Conservation (phyloP, 2,797 vertebrate genomes). For the Sebastes matsubarae region DNA sequence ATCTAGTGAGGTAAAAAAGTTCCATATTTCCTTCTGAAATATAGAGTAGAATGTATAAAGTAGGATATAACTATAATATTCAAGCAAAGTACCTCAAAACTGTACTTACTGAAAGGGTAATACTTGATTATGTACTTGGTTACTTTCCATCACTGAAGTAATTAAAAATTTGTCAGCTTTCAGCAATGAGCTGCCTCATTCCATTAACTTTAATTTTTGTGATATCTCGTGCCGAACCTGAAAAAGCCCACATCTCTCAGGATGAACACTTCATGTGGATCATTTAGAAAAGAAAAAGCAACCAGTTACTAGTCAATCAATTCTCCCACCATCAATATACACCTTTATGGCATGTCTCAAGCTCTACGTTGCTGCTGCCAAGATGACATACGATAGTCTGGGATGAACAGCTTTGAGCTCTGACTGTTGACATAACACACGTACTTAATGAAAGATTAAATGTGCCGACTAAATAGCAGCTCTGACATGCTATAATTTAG, state of each 20-base stretch:
- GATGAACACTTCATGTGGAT: neutral
- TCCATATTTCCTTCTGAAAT: neutral
- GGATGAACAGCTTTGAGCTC: neutral
- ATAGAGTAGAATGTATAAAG: neutral
- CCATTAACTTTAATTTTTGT: neutral
- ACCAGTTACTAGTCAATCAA: neutral
- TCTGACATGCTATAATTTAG: neutral
- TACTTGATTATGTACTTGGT: neutral
- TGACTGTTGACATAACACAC: neutral
- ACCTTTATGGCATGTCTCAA: neutral
- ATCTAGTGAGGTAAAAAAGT: neutral
- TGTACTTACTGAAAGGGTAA: neutral
- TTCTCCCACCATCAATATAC: neutral
- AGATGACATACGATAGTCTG: neutral
- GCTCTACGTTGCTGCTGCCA: neutral
- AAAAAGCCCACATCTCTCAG: neutral
- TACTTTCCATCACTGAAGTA: neutral
- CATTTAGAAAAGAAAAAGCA: neutral
- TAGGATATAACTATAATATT: neutral
- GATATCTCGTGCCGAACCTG: neutral
- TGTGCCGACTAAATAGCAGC: neutral
- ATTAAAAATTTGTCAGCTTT: neutral
- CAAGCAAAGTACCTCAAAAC: neutral
- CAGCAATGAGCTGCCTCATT: neutral
- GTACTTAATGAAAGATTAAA: constrained; percentile 7